A percentile compares a stretch with the other conserved stretches of the same genome.
phyloP scores from a whole-genome alignment of 2,113 vertebrate genomes.

The Balaenoptera acutorostrata region DNA sequence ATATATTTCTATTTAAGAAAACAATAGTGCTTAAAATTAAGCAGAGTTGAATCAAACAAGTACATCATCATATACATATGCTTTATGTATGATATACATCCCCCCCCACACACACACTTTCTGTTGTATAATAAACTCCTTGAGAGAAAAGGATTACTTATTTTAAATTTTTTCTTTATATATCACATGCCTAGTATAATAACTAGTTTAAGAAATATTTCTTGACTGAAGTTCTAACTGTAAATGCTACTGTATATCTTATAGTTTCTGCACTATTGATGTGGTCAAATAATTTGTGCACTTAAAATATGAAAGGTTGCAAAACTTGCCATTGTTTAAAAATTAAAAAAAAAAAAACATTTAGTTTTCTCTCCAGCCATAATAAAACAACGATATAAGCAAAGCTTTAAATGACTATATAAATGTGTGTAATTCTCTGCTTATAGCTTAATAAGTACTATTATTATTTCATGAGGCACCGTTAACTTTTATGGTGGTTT shows the following conservation, averaged over 20 bases:
- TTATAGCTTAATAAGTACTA: slow-evolving; percentile 50
- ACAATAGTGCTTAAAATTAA: not conserved
- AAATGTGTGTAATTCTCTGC: not conserved
- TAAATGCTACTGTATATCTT: not conserved
- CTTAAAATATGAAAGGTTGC: not conserved
- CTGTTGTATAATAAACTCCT: not conserved
- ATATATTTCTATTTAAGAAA: not conserved
- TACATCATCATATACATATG: not conserved
- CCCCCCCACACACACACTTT: not conserved
- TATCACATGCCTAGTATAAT: not conserved
- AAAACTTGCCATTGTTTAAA: not conserved
- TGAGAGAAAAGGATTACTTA: not conserved
- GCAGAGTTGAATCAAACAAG: not conserved
- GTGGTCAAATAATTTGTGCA: not conserved
- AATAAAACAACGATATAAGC: slow-evolving; percentile 1
- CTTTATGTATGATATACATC: not conserved
- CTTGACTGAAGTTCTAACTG: not conserved
- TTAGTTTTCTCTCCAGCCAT: not conserved
- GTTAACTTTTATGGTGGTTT: slow-evolving; percentile 58
- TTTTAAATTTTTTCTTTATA: not conserved
- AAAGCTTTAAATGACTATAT: slow-evolving; percentile 26
- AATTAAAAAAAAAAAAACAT: not conserved
- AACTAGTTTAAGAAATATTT: not conserved
- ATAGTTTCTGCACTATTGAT: not conserved
- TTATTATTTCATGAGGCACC: slow-evolving; percentile 60